These are phyloP conservation scores for Drosophila monieri DNA, from an alignment of 2,888 invertebrate species.

Conservation along the genomic window DNA sequence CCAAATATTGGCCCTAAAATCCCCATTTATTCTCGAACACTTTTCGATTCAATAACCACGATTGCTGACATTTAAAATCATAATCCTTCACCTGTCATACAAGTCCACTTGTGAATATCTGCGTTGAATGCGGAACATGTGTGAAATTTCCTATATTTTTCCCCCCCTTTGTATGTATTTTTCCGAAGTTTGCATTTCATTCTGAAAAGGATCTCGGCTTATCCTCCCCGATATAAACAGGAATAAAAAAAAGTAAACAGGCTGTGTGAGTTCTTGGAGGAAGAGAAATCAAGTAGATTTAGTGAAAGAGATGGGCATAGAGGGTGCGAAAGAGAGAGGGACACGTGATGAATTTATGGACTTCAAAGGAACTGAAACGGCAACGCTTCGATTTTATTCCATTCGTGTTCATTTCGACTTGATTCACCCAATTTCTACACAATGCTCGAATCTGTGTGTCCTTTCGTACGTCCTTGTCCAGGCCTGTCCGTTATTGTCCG, in stretches of 20 bases:
- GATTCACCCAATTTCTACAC: not conserved
- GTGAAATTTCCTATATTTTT: not conserved
- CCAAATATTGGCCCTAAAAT: not conserved
- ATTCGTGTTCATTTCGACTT: slow-evolving; percentile 9
- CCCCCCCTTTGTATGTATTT: not conserved
- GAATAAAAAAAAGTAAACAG: not conserved
- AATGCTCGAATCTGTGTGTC: not conserved
- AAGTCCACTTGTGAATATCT: not conserved
- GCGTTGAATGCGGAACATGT: not conserved
- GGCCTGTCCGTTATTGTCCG: not conserved
- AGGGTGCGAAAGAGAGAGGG: not conserved
- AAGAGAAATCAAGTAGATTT: not conserved
- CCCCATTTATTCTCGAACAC: not conserved
- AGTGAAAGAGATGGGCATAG: not conserved
- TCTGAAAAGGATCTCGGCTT: slow-evolving; percentile 8
- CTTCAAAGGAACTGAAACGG: slow-evolving; percentile 10
- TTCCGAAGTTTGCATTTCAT: not conserved
- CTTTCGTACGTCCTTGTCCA: not conserved
- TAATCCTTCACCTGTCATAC: not conserved
- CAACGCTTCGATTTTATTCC: slow-evolving; percentile 7
- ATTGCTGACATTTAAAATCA: not conserved
- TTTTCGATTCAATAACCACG: not conserved
- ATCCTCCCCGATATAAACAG: not conserved
- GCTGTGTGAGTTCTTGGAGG: not conserved
- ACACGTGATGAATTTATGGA: not conserved